phyloP scores from a whole-genome alignment of 2,797 vertebrate species.

The Eidolon dupreanum region DNA sequence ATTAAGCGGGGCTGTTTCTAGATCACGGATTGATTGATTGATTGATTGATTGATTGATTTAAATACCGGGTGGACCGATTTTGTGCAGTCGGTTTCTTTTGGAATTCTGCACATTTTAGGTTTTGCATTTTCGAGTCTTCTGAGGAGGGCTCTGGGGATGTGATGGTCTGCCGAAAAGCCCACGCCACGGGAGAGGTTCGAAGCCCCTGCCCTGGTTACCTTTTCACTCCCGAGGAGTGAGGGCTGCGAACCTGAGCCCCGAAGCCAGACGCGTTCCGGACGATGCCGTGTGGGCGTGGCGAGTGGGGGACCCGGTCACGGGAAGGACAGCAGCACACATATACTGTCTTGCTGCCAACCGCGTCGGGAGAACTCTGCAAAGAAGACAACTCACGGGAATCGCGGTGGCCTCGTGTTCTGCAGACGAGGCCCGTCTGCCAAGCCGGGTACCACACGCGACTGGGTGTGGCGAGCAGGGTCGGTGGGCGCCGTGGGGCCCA shows the following conservation, averaged over 20 bases:
- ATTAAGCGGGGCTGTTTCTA: background rate
- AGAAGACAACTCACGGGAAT: too few species aligned
- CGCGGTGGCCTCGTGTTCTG: accelerated
- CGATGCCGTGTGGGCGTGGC: background rate
- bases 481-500: background rate
- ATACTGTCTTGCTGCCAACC: accelerated
- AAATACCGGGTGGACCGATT: background rate
- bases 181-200: background rate
- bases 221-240: background rate
- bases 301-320: background rate
- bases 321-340: background rate
- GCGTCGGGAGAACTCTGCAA: accelerated
- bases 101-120: background rate
- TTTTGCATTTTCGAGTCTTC: background rate
- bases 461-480: background rate
- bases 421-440: accelerated
- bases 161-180: background rate
- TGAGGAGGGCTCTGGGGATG: background rate
- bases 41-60: too few species aligned
- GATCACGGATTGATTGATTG: too few species aligned
- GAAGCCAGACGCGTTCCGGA: background rate
- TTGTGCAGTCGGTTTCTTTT: background rate
- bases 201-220: too few species aligned
- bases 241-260: background rate
- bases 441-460: accelerated